Conservation (phyloP, 2,113 vertebrate species). For the Ictidomys tridecemlineatus region DNA sequence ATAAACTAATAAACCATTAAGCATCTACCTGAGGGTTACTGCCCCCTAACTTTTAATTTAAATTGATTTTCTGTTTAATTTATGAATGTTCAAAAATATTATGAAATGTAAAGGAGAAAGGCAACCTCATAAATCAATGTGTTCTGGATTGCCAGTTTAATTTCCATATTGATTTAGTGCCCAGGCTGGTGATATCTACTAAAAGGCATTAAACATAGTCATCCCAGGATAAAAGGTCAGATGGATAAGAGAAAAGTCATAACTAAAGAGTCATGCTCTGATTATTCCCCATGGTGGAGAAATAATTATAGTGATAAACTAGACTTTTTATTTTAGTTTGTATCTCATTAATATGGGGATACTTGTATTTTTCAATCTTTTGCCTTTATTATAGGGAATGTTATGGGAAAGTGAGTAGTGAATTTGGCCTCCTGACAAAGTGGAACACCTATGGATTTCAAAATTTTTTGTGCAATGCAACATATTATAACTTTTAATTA, state of each 20-base stretch:
- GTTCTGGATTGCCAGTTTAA: conserved; percentile 83
- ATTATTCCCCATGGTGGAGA: neutral
- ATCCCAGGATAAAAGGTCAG: neutral
- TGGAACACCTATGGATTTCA: neutral
- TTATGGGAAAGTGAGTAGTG: neutral
- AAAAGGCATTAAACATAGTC: conserved; percentile 35
- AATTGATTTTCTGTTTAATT: conserved; percentile 86
- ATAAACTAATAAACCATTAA: conserved; percentile 68
- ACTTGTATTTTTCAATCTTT: neutral
- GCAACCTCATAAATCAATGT: conserved; percentile 81
- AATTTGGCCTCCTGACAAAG: neutral
- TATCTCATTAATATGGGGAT: neutral
- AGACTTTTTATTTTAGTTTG: conserved; percentile 9
- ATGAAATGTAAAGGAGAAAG: conserved; percentile 82
- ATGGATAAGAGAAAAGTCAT: neutral
- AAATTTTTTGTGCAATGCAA: conserved; percentile 25
- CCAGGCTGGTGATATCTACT: conserved; percentile 59
- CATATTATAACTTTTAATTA: neutral
- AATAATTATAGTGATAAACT: neutral
- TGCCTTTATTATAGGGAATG: neutral
- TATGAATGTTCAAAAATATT: conserved; percentile 85
- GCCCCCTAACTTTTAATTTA: conserved; percentile 80
- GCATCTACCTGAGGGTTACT: conserved; percentile 65
- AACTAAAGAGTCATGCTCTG: neutral
- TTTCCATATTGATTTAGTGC: conserved; percentile 84